Conservation (phyloP, 2,888 invertebrate species). For the Ferrisia virgata region DNA sequence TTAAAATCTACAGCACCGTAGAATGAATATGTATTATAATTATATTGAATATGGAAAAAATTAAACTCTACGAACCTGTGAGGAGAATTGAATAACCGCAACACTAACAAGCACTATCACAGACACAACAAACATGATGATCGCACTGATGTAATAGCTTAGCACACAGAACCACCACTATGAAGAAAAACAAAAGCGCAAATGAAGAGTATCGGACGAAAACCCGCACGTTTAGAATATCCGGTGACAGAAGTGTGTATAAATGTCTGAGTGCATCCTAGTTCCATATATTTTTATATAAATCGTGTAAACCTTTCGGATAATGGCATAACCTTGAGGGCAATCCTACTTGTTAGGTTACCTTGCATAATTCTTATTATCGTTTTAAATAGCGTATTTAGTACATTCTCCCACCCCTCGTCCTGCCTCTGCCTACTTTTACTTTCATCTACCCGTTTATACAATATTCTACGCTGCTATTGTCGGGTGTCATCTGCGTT, state of each 20-base stretch:
- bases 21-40: no score
- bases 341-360: conserved; percentile 45
- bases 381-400: conserved; percentile 44
- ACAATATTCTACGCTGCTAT: neutral
- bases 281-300: conserved; percentile 45
- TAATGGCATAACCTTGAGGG: conserved; percentile 46
- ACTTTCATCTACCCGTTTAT: conserved; percentile 41
- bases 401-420: conserved; percentile 43
- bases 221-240: conserved; percentile 44
- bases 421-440: conserved; percentile 36
- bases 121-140: conserved; percentile 43
- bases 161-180: conserved; percentile 42
- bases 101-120: conserved; percentile 38
- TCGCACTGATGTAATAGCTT: conserved; percentile 16
- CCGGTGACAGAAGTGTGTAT: conserved; percentile 43
- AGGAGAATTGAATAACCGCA: conserved; percentile 32
- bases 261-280: conserved; percentile 45
- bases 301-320: conserved; percentile 46
- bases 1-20: neutral
- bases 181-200: conserved; percentile 42
- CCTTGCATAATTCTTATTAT: conserved; percentile 46
- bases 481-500: conserved; percentile 42
- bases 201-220: conserved; percentile 31
- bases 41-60: neutral
- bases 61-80: conserved; percentile 21